Evolutionary conservation across 2,888 invertebrate species (phyloP).

Genomic region (Trypoxylon attenuatum): DNA sequence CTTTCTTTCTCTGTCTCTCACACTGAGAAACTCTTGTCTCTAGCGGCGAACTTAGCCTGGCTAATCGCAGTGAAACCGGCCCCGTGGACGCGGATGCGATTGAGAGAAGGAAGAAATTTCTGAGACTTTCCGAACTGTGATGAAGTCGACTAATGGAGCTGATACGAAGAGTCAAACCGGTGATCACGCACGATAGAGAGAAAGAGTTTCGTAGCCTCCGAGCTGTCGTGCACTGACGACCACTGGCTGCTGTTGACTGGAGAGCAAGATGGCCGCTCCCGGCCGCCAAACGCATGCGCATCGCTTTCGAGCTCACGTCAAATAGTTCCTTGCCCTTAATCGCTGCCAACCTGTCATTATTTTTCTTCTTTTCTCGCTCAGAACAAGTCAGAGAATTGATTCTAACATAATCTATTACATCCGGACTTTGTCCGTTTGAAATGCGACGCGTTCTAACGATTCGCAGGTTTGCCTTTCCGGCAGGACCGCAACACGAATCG

Average conservation of each 20-base stretch:
- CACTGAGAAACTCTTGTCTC: neutral
- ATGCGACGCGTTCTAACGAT: neutral
- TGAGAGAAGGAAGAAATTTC: no score
- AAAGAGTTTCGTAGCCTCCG: slow-evolving; percentile 45
- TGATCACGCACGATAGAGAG: slow-evolving; percentile 27
- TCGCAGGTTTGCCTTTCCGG: neutral
- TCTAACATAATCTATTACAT: no score
- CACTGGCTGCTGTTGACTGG: slow-evolving; percentile 63
- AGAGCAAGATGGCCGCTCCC: slow-evolving; percentile 68
- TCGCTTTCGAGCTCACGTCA: slow-evolving; percentile 34
- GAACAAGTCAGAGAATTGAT: no score
- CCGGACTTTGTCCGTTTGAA: neutral
- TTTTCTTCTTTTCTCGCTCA: neutral
- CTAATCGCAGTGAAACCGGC: no score
- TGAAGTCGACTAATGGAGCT: no score
- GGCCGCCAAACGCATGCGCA: slow-evolving; percentile 61
- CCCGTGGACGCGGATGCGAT: no score
- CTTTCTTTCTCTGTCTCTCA: neutral
- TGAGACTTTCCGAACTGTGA: no score
- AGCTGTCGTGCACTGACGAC: slow-evolving; percentile 65
- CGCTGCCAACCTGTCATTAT: neutral
- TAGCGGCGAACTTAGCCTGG: no score
- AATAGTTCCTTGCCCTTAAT: slow-evolving; percentile 54
- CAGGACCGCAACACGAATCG: slow-evolving; percentile 42
- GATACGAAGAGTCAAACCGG: slow-evolving; percentile 38